A percentile compares a stretch with the other conserved stretches of the same genome.
These are phyloP conservation scores for Pyralis farinalis DNA, from an alignment of 2,888 invertebrate genomes.

Conservation along the genomic window DNA sequence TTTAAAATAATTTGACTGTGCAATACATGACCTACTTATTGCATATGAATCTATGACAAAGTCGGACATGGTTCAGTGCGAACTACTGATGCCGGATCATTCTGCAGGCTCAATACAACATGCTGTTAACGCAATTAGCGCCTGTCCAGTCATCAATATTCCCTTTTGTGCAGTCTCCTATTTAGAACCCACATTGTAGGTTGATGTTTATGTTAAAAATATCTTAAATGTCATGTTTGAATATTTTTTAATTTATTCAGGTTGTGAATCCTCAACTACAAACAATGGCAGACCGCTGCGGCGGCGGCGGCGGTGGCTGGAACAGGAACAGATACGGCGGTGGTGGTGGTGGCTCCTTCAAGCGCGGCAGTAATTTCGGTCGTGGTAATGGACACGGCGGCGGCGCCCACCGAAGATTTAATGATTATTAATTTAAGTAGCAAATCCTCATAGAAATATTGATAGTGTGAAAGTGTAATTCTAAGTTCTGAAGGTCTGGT, in stretches of 20 bases:
- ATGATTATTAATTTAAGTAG: conserved; percentile 57
- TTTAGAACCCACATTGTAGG: too few relatives aligned
- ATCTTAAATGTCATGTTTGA: too few relatives aligned
- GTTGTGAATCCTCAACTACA: conserved; percentile 92
- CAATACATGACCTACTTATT: too few relatives aligned
- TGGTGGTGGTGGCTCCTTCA: conserved; percentile 74
- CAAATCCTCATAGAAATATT: conserved; percentile 66
- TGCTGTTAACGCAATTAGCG: too few relatives aligned
- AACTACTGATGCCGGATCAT: too few relatives aligned
- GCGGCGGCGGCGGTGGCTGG: conserved; percentile 82
- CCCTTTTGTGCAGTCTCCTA: too few relatives aligned
- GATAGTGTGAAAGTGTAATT: conserved; percentile 46
- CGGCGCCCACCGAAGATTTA: conserved; percentile 66
- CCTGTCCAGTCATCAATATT: too few relatives aligned
- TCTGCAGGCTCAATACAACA: too few relatives aligned
- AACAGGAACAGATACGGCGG: conserved; percentile 74
- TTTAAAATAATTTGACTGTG: too few relatives aligned
- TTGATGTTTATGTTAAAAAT: too few relatives aligned
- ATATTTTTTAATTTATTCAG: conserved; percentile 63
- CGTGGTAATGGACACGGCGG: conserved; percentile 59
- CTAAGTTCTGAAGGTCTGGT: conserved; percentile 38
- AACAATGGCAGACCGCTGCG: conserved; percentile 87
- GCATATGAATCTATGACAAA: too few relatives aligned
- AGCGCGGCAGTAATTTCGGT: conserved; percentile 68
- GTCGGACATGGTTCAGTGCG: too few relatives aligned